Percentiles rank a stretch among this genome's conserved stretches.
phyloP scores from a whole-genome alignment of 2,888 invertebrate genomes.

The Drosophila glabriapex region DNA sequence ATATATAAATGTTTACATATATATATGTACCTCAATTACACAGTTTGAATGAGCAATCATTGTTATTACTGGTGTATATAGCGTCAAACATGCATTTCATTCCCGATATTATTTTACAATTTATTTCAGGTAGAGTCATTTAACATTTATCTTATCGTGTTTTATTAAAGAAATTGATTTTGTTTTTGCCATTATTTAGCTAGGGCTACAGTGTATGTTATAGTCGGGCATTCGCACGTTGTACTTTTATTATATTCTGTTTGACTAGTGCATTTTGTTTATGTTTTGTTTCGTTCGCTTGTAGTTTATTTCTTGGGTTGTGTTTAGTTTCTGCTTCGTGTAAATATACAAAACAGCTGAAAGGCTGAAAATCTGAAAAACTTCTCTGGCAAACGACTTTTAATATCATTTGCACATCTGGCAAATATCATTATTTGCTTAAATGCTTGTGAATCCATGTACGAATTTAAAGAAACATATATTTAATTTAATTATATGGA shows the following conservation, averaged over 20 bases:
- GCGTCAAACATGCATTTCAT: neutral
- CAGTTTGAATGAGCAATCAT: neutral
- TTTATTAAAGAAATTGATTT: neutral
- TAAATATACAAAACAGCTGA: conserved; percentile 63
- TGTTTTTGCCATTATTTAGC: neutral
- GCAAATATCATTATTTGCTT: conserved; percentile 14
- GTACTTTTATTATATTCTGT: conserved; percentile 13
- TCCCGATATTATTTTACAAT: neutral
- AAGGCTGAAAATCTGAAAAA: conserved; percentile 38
- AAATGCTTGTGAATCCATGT: conserved; percentile 6
- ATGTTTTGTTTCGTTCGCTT: conserved; percentile 60
- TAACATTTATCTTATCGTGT: neutral
- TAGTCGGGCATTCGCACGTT: neutral
- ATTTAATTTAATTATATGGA: conserved; percentile 9
- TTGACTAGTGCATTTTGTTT: conserved; percentile 61
- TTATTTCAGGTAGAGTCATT: neutral
- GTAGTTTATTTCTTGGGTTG: conserved; percentile 39
- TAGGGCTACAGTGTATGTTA: conserved; percentile 1
- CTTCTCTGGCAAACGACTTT: conserved; percentile 40
- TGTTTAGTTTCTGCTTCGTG: conserved; percentile 64
- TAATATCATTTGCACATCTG: conserved; percentile 40
- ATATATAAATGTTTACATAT: neutral
- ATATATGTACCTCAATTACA: neutral
- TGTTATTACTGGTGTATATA: neutral
- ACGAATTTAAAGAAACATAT: conserved; percentile 1